Percentiles rank a stretch among this genome's conserved stretches.
Evolutionary conservation across 1,140 invertebrate genomes (phyloP).

Genomic region (Apis mellifera): Amel_HAv3.1 CM009933.2:2901501-2902000

Average conservation of each 20-base stretch:
- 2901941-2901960: slow-evolving; percentile 55
- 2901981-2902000: slow-evolving; percentile 34
- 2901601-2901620: no score
- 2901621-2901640: no score
- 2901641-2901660: no score
- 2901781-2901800: background rate
- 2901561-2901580: background rate
- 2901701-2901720: no score
- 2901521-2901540: background rate
- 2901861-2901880: background rate
- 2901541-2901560: no score
- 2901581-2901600: background rate
- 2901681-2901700: no score
- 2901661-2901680: no score
- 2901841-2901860: background rate
- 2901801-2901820: background rate
- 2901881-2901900: background rate
- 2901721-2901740: no score
- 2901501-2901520: background rate
- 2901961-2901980: slow-evolving; percentile 20
- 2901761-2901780: background rate
- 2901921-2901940: slow-evolving; percentile 32
- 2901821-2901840: slow-evolving; percentile 6
- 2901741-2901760: background rate
- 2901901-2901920: slow-evolving; percentile 50